Percentiles rank a stretch among this genome's conserved stretches.
Evolutionary conservation across 2,888 invertebrate species (phyloP).

Genomic region (Melieria picta): DNA sequence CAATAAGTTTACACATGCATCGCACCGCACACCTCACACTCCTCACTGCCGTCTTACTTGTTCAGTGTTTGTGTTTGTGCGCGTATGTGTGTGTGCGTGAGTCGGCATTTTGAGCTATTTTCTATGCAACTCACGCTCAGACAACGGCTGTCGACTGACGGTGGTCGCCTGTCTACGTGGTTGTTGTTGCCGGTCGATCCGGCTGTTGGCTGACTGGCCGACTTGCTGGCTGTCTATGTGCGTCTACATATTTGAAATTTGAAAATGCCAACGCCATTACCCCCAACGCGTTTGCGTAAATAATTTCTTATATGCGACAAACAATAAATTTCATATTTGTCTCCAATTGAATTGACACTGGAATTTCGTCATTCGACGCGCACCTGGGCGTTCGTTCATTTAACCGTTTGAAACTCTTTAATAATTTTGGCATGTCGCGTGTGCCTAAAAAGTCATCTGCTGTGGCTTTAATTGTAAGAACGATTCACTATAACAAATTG

Average conservation of each 20-base stretch:
- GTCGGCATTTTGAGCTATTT: slow-evolving; percentile 14
- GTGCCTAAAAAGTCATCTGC: no score
- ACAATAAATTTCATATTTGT: slow-evolving; percentile 5
- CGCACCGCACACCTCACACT: no score
- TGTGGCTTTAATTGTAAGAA: no score
- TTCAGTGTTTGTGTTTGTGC: not conserved
- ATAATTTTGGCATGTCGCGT: no score
- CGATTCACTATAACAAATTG: no score
- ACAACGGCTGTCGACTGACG: no score
- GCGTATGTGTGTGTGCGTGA: not conserved
- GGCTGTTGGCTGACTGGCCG: slow-evolving; percentile 1
- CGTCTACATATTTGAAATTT: not conserved
- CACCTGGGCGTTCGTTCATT: no score
- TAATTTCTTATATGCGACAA: not conserved
- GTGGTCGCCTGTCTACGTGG: not conserved
- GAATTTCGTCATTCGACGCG: no score
- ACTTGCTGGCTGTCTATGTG: not conserved
- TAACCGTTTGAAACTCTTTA: no score
- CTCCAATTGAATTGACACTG: not conserved
- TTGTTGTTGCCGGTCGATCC: not conserved
- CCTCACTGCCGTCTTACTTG: not conserved
- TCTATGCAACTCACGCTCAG: slow-evolving; percentile 29
- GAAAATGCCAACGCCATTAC: slow-evolving; percentile 11
- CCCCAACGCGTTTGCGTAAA: not conserved
- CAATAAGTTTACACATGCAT: slow-evolving; percentile 7